Evolutionary conservation across 2,797 vertebrate species (phyloP), one percentile per base, ranked within the genome.

Genomic region (Brotula barbata): DNA sequence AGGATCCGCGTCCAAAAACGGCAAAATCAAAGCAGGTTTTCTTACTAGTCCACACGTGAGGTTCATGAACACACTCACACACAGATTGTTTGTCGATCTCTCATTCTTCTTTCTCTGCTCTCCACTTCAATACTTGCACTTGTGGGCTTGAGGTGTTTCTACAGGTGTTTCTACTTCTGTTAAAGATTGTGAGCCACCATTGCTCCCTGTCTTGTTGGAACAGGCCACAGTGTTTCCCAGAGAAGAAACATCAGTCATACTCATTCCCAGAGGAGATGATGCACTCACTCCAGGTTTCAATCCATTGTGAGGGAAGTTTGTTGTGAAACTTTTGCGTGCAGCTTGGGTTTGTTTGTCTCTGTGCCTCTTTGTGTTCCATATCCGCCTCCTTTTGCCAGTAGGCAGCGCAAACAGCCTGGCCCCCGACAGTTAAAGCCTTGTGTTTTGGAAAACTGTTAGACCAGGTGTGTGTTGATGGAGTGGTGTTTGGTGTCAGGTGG

Each of bases 361-460:
- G 4, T 28, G 4, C 8, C 25, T 28, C 25, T 28, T 8, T 28
- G 4, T 28, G 4, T 28, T n/a, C n/a, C n/a, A n/a, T n/a, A n/a
- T n/a, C n/a, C n/a, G n/a, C n/a, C n/a, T n/a, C n/a, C n/a, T n/a
- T n/a, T n/a, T n/a, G n/a, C n/a, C 19, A 48, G 23, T 19, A 33
- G 42, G 58, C 69, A 67, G 74, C 70, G 58, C 68, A 76, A 25
- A 75, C n/a, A n/a, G n/a, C n/a, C n/a, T n/a, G n/a, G n/a, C 49
- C 2, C 33, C 4, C 64, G 13, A 77, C 69, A 73, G 66, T 73
- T 48, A 22, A 73, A 80, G 77, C 80, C 78, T 79, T 28, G 14
- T 81, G 82, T 83, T 78, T 73, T 81, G 77, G n/a, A 59, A 78
- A 80, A 63, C 13, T 54, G 4, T n/a, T 48, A 21, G 4, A 41